These are phyloP conservation scores for Gouania willdenowi DNA, from an alignment of 2,797 vertebrate genomes.

Conservation along the genomic window DNA sequence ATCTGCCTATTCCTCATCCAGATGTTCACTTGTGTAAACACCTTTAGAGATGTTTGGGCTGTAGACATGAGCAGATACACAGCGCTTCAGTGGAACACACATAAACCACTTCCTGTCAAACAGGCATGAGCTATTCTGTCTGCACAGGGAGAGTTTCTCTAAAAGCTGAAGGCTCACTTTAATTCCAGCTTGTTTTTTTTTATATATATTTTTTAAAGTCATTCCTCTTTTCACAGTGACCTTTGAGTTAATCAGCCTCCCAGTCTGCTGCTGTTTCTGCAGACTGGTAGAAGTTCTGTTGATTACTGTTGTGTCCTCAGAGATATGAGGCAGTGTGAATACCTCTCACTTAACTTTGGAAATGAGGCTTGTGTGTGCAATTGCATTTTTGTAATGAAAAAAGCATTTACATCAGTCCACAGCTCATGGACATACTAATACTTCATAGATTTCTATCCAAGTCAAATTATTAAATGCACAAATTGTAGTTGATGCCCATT, in stretches of 20 bases:
- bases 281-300: background rate
- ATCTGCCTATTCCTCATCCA: constrained; percentile 4
- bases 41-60: constrained; percentile 33
- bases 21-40: constrained; percentile 61
- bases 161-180: background rate
- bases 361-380: background rate
- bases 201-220: too few relatives aligned
- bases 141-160: constrained; percentile 1
- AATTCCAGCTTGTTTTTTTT: constrained; percentile 5
- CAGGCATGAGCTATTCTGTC: background rate
- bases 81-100: constrained; percentile 7
- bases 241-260: constrained; percentile 3
- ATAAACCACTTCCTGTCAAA: constrained; percentile 40
- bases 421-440: too few relatives aligned
- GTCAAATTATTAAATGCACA: too few relatives aligned
- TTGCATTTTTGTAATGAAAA: too few relatives aligned
- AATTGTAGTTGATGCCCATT: too few relatives aligned
- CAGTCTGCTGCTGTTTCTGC: background rate
- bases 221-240: too few relatives aligned
- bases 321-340: background rate
- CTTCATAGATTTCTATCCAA: too few relatives aligned
- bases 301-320: background rate
- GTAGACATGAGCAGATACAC: constrained; percentile 27
- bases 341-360: background rate
- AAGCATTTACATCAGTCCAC: too few relatives aligned